A percentile compares a stretch with the other conserved stretches of the same genome.
Evolutionary conservation across 2,797 vertebrate species (phyloP).

Genomic region (Momotus momota): DNA sequence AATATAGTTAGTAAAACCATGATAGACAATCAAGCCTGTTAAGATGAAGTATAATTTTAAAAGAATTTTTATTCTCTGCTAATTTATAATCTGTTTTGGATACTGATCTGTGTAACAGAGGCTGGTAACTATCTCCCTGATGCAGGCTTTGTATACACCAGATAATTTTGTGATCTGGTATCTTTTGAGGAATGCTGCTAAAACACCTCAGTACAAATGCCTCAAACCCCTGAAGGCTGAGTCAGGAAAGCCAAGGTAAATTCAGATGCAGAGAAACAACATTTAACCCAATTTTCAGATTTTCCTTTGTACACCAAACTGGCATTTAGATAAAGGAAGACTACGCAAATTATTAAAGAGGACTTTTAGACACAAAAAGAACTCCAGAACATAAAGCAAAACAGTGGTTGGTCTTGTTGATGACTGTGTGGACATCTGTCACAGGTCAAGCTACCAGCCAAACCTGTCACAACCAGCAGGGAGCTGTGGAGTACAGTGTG

Average conservation of each 20-base stretch:
- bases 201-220: background rate
- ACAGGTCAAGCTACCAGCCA: constrained; percentile 40
- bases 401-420: constrained; percentile 41
- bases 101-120: background rate
- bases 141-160: background rate
- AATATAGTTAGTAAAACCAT: background rate
- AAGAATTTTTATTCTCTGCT: background rate
- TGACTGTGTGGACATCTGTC: constrained; percentile 35
- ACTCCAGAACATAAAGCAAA: constrained; percentile 9
- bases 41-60: background rate
- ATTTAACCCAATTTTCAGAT: background rate
- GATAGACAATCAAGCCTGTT: background rate
- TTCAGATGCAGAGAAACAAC: background rate
- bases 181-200: background rate
- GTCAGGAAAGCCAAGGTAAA: background rate
- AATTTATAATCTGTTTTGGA: background rate
- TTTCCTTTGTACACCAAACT: background rate
- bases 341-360: background rate
- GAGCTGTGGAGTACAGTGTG: background rate
- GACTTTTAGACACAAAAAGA: constrained; percentile 10
- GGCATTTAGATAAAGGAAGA: background rate
- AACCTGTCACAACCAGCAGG: constrained; percentile 20
- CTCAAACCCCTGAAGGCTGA: background rate
- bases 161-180: background rate
- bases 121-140: background rate